These are phyloP conservation scores for Salvelinus fontinalis DNA, from an alignment of 2,113 vertebrate species.

Conservation along the genomic window DNA sequence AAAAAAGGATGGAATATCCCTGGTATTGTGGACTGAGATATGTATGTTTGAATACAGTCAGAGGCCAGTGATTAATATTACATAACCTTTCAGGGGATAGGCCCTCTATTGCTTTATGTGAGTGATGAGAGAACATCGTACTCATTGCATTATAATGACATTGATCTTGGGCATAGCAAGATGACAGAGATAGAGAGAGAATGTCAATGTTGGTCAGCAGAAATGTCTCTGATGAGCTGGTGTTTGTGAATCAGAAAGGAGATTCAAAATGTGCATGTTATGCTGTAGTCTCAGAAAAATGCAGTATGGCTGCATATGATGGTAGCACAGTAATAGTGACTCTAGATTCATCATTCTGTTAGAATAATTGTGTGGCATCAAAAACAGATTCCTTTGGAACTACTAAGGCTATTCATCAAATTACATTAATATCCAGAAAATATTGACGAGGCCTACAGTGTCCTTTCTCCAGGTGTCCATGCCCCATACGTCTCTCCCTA, in stretches of 20 bases:
- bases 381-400: no score
- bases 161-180: conserved; percentile 51
- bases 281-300: no score
- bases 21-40: conserved; percentile 46
- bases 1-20: conserved; percentile 60
- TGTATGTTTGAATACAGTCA: conserved; percentile 49
- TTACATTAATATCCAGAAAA: neutral
- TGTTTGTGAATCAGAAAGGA: neutral
- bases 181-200: conserved; percentile 23
- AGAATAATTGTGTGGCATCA: no score
- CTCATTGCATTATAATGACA: conserved; percentile 58
- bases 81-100: conserved; percentile 53
- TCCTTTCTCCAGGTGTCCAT: neutral
- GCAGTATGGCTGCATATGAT: no score
- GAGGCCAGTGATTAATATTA: conserved; percentile 56
- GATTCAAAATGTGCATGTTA: no score
- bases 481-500: neutral
- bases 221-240: neutral
- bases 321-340: no score
- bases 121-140: conserved; percentile 51
- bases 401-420: neutral
- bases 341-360: no score
- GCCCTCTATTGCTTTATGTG: conserved; percentile 39
- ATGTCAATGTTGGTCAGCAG: neutral
- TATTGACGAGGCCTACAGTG: no score